A percentile compares a stretch with the other conserved stretches of the same genome.
Conservation (phyloP, 1,140 invertebrate species). For the Popillia japonica region DNA sequence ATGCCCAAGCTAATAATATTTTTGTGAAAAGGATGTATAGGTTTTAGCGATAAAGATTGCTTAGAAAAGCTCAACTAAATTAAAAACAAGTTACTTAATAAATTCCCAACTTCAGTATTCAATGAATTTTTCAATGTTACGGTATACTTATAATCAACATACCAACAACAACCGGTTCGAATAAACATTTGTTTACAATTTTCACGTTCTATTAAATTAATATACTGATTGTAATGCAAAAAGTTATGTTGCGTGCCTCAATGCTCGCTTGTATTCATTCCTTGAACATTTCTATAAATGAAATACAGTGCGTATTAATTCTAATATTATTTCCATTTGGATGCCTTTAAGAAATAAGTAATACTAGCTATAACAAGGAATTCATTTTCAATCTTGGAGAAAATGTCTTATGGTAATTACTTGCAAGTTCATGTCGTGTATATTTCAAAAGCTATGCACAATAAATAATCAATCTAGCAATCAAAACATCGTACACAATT, state of each 20-base stretch:
- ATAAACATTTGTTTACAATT: no score
- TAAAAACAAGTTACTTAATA: no score
- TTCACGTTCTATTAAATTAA: not conserved
- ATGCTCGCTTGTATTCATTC: not conserved
- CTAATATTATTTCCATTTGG: constrained; percentile 3
- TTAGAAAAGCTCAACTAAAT: no score
- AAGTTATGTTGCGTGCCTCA: not conserved
- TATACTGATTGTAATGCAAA: not conserved
- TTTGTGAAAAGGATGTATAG: no score
- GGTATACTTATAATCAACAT: no score
- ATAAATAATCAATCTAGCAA: not conserved
- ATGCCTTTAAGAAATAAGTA: not conserved
- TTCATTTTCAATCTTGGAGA: not conserved
- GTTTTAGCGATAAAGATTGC: no score
- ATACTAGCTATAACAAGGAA: not conserved
- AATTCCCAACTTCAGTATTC: no score
- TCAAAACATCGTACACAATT: not conserved
- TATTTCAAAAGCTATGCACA: not conserved
- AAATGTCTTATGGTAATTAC: not conserved
- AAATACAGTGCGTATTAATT: not conserved
- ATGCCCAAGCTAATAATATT: no score
- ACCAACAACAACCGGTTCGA: no score
- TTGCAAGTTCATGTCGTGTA: not conserved
- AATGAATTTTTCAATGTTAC: no score
- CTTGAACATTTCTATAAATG: not conserved